These are phyloP conservation scores for Darevskia nairensis DNA, from an alignment of 2,797 vertebrate species.

Conservation along the genomic window DNA sequence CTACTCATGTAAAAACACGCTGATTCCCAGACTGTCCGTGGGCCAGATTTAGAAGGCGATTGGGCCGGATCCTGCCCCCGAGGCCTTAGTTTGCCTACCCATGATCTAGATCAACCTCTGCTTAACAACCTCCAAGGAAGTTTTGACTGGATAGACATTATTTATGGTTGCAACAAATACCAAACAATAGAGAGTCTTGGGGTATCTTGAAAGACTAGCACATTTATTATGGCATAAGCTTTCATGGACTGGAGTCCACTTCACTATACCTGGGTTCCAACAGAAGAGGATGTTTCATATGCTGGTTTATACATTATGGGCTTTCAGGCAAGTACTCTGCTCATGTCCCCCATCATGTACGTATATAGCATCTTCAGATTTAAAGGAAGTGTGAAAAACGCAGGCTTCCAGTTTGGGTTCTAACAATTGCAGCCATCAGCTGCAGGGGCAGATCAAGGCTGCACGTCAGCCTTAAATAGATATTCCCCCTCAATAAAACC, in stretches of 20 bases:
- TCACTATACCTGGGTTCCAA: not conserved
- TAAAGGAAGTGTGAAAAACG: not conserved
- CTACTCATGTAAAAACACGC: too few relatives aligned
- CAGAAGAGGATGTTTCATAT: not conserved
- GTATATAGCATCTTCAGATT: not conserved
- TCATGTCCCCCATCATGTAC: not conserved
- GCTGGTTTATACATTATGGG: not conserved
- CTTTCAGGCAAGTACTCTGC: not conserved
- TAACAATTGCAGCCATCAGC: not conserved
- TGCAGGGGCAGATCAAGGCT: too few relatives aligned
- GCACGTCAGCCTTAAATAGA: not conserved
- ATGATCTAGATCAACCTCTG: too few relatives aligned
- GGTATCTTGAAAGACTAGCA: not conserved
- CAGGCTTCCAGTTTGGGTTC: not conserved
- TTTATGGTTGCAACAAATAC: too few relatives aligned
- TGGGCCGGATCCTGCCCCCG: too few relatives aligned
- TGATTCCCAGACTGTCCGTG: too few relatives aligned
- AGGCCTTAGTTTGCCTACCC: too few relatives aligned
- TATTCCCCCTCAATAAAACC: slow-evolving; percentile 33
- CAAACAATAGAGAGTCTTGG: too few relatives aligned
- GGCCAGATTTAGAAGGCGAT: too few relatives aligned
- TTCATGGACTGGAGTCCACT: not conserved
- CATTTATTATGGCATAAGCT: not conserved
- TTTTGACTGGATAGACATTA: too few relatives aligned
- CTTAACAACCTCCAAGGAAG: too few relatives aligned